These are phyloP conservation scores for Cheilosia impressa DNA, from an alignment of 2,888 invertebrate genomes.

Conservation along the genomic window DNA sequence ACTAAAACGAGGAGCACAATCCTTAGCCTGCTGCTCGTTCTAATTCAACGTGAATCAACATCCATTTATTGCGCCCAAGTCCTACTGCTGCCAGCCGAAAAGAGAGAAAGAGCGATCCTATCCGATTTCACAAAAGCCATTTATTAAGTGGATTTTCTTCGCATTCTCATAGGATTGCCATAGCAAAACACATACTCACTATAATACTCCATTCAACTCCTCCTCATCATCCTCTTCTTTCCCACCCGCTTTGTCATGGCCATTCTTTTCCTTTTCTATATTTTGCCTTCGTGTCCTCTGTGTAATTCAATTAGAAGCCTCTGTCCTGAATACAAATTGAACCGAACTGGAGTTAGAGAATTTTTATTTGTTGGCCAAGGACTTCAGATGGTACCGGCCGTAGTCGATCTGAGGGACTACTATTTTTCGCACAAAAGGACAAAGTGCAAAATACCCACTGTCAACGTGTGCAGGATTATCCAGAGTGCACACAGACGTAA, in stretches of 20 bases:
- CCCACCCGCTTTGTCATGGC: background rate
- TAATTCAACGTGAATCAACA: slow-evolving; percentile 56
- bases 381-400: slow-evolving; percentile 30
- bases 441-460: slow-evolving; percentile 62
- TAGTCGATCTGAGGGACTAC: background rate
- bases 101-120: slow-evolving; percentile 44
- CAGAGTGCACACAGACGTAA: slow-evolving; percentile 57
- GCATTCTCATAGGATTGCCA: slow-evolving; percentile 40
- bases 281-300: slow-evolving; percentile 64
- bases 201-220: background rate
- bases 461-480: slow-evolving; percentile 63
- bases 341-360: slow-evolving; percentile 57
- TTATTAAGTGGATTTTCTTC: slow-evolving; percentile 73
- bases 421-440: slow-evolving; percentile 24
- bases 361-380: slow-evolving; percentile 64
- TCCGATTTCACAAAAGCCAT: slow-evolving; percentile 73
- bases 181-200: slow-evolving; percentile 1
- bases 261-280: slow-evolving; percentile 46
- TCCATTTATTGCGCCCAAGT: slow-evolving; percentile 59
- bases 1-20: background rate
- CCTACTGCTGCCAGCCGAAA: slow-evolving; percentile 16
- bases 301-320: slow-evolving; percentile 75
- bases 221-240: too few species aligned
- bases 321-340: slow-evolving; percentile 74
- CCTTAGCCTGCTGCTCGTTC: slow-evolving; percentile 18